A percentile compares a stretch with the other conserved stretches of the same genome.
Evolutionary conservation across 1,140 invertebrate species (phyloP).

Genomic region (Adoxophyes honmai): DNA sequence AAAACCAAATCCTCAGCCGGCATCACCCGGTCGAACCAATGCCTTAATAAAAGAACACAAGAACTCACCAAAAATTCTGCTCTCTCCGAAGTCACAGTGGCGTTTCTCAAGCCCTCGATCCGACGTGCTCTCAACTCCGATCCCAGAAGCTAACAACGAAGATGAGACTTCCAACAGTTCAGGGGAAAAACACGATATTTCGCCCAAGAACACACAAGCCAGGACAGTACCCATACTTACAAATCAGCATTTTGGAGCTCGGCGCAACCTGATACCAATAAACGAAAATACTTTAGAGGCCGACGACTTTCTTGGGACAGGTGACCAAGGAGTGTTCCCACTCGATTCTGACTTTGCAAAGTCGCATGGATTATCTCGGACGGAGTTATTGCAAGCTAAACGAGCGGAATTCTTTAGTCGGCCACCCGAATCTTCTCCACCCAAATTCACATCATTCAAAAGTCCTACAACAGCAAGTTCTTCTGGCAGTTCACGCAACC

Average conservation of each 20-base stretch:
- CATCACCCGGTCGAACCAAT: constrained; percentile 72
- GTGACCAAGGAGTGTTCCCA: constrained; percentile 58
- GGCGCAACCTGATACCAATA: constrained; percentile 63
- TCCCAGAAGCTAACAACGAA: constrained; percentile 88
- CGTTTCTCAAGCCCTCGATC: constrained; percentile 85
- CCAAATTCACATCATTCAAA: constrained; percentile 61
- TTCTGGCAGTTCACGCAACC: constrained; percentile 16
- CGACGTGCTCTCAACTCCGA: constrained; percentile 90
- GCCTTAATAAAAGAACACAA: constrained; percentile 76
- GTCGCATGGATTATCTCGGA: constrained; percentile 54
- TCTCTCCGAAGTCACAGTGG: constrained; percentile 84
- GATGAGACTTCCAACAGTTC: constrained; percentile 80
- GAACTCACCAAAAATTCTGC: constrained; percentile 80
- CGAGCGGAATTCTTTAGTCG: constrained; percentile 76
- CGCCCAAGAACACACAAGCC: constrained; percentile 43
- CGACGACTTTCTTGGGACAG: constrained; percentile 34
- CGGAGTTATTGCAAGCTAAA: constrained; percentile 77
- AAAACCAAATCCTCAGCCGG: constrained; percentile 75
- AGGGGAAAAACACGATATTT: constrained; percentile 66
- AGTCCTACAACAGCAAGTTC: constrained; percentile 34
- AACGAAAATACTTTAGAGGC: constrained; percentile 49
- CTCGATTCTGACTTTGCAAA: constrained; percentile 45
- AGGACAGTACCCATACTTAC: constrained; percentile 70
- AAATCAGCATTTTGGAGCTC: constrained; percentile 68
- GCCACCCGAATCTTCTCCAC: constrained; percentile 48